These are phyloP conservation scores for Smittia aterrima DNA, from an alignment of 2,888 invertebrate species.

Conservation along the genomic window DNA sequence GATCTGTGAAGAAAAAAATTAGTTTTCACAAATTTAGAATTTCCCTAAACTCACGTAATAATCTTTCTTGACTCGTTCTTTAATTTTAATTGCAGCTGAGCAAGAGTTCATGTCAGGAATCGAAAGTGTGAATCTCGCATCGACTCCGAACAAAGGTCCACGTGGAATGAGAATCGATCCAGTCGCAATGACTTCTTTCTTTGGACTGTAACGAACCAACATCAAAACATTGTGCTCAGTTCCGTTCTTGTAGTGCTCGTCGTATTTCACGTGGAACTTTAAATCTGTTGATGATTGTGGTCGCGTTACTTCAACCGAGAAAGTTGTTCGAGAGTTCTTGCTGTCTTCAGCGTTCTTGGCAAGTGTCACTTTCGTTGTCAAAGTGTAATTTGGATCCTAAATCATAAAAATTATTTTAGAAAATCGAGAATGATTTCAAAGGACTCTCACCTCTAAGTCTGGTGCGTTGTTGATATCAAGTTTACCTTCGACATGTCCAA, in stretches of 20 bases:
- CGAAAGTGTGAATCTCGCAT: constrained; percentile 70
- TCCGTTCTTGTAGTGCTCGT: constrained; percentile 55
- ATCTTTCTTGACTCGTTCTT: constrained; percentile 65
- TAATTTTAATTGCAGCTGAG: constrained; percentile 62
- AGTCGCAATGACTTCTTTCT: constrained; percentile 60
- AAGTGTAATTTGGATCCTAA: constrained; percentile 60
- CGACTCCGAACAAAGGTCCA: constrained; percentile 64
- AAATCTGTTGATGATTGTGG: constrained; percentile 68
- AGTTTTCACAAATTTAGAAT: no score
- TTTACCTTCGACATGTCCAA: constrained; percentile 69
- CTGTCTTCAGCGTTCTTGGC: constrained; percentile 62
- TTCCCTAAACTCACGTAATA: constrained; percentile 69
- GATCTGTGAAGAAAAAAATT: constrained; percentile 62
- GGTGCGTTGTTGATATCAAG: constrained; percentile 68
- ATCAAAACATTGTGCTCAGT: constrained; percentile 58
- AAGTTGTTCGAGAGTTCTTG: constrained; percentile 60
- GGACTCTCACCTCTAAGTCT: constrained; percentile 50
- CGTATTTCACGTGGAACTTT: constrained; percentile 58
- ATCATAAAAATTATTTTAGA: background rate
- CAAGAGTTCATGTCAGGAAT: constrained; percentile 73
- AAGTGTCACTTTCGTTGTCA: constrained; percentile 61
- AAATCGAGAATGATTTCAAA: background rate
- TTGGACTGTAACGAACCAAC: constrained; percentile 59
- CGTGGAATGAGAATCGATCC: constrained; percentile 65
- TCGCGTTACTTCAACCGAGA: constrained; percentile 62